Conservation (phyloP, 2,888 invertebrate genomes). For the Podabrus alpinus region DNA sequence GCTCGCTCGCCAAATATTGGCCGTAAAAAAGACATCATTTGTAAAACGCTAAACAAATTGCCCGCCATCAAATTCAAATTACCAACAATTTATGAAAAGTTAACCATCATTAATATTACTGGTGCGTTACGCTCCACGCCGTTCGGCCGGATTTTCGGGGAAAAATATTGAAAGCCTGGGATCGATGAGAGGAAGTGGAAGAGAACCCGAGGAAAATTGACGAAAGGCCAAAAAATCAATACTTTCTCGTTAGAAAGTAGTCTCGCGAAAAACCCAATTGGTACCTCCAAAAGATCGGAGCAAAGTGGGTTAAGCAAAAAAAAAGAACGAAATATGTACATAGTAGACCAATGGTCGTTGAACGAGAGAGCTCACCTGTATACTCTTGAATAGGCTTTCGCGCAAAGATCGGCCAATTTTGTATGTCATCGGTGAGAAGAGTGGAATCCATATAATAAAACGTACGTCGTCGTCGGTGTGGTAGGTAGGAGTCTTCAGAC, state of each 20-base stretch:
- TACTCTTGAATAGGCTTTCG: not conserved
- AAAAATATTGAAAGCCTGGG: too few relatives aligned
- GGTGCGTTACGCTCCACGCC: too few relatives aligned
- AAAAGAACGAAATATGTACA: too few relatives aligned
- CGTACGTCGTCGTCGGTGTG: not conserved
- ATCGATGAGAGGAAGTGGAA: not conserved
- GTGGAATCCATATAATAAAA: not conserved
- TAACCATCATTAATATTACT: not conserved
- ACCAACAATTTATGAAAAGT: not conserved
- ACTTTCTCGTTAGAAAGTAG: not conserved
- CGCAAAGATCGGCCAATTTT: not conserved
- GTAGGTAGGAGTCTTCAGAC: not conserved
- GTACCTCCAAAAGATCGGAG: constrained; percentile 19
- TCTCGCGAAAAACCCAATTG: constrained; percentile 15
- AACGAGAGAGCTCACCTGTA: not conserved
- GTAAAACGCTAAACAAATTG: not conserved
- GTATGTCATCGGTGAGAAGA: not conserved
- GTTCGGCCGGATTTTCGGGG: too few relatives aligned
- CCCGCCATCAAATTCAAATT: not conserved
- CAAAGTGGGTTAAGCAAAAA: constrained; percentile 1
- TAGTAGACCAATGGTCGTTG: not conserved
- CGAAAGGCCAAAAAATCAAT: not conserved
- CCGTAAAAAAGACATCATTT: not conserved
- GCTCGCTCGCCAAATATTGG: not conserved
- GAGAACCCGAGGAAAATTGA: not conserved